phyloP scores from a whole-genome alignment of 2,797 vertebrate species.

The Heterohyrax brucei region DNA sequence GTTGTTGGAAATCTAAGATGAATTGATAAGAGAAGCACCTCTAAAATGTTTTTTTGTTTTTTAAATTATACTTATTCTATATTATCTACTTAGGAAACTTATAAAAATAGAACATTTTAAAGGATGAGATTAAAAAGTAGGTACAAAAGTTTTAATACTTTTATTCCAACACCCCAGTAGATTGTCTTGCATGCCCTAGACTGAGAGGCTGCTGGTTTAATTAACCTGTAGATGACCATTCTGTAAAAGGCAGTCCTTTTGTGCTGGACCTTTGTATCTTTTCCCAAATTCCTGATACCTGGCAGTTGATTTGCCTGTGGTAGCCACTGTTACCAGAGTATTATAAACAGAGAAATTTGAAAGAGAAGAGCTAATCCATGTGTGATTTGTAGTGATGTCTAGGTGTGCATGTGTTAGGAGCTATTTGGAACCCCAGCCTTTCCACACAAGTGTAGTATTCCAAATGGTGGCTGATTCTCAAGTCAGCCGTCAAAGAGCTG shows the following conservation, averaged over 20 bases:
- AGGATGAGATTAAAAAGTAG: background rate
- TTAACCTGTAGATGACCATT: background rate
- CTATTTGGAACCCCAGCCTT: background rate
- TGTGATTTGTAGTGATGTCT: background rate
- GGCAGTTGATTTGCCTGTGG: background rate
- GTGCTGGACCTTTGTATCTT: background rate
- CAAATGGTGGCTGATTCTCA: background rate
- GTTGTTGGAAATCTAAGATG: constrained; percentile 50
- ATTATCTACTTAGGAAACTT: background rate
- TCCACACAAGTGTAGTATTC: background rate
- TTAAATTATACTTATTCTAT: background rate
- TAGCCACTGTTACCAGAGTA: background rate
- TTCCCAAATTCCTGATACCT: background rate
- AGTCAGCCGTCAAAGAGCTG: background rate
- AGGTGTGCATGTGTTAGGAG: background rate
- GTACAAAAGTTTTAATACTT: background rate
- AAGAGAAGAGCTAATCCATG: background rate
- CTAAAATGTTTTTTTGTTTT: background rate
- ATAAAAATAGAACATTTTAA: constrained; percentile 11
- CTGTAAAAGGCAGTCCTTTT: background rate
- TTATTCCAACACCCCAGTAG: background rate
- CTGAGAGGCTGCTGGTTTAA: background rate
- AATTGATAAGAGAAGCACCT: constrained; percentile 64
- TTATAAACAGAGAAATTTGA: background rate
- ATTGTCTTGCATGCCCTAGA: background rate